Conservation (phyloP, 2,113 vertebrate species). For the Actenoides lindsayi region DNA sequence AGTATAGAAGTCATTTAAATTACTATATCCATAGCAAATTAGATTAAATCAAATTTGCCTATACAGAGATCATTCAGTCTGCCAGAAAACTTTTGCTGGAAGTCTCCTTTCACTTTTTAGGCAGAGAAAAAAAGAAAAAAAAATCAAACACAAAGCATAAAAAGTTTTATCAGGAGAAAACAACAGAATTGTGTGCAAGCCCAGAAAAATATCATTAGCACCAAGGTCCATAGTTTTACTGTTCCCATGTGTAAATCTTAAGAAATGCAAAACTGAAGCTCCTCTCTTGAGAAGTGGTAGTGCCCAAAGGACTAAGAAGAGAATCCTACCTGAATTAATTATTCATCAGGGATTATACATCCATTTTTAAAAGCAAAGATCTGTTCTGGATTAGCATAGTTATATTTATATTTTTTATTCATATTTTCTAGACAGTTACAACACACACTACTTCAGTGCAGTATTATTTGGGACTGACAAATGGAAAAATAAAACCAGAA, state of each 20-base stretch:
- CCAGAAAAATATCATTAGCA: background rate
- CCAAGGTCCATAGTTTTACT: background rate
- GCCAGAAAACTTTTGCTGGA: background rate
- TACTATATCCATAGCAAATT: background rate
- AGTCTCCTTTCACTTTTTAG: background rate
- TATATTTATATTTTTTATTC: background rate
- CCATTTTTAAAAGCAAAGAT: background rate
- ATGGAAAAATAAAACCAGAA: background rate
- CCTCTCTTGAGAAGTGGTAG: background rate
- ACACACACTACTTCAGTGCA: background rate
- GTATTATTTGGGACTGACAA: background rate
- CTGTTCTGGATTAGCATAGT: background rate
- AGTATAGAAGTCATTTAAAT: background rate
- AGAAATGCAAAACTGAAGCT: constrained; percentile 20
- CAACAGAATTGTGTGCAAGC: background rate
- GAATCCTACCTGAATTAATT: background rate
- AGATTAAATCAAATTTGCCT: background rate
- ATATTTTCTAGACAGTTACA: background rate
- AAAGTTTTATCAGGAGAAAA: background rate
- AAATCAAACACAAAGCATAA: background rate
- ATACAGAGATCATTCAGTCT: background rate
- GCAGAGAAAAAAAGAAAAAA: background rate
- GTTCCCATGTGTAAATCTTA: background rate
- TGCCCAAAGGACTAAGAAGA: background rate
- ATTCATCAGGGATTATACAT: background rate